phyloP scores from a whole-genome alignment of 1,140 invertebrate species.

The Hycleus cichorii region DNA sequence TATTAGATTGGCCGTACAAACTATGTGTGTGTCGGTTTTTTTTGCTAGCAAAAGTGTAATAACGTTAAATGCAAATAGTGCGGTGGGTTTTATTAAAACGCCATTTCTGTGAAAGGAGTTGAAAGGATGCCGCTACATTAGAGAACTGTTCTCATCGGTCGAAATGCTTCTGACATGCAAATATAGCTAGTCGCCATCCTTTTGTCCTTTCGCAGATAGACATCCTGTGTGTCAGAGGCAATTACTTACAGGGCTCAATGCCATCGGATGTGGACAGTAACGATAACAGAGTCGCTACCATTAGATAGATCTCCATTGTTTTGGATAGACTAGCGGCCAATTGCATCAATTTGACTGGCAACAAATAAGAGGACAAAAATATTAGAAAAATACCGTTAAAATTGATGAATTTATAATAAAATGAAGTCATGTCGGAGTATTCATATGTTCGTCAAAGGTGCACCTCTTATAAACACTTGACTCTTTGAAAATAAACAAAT shows the following conservation, averaged over 20 bases:
- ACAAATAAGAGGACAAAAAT: no score
- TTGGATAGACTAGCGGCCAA: no score
- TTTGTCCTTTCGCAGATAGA: constrained; percentile 17
- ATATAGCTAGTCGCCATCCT: constrained; percentile 14
- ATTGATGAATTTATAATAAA: no score
- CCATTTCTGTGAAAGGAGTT: constrained; percentile 8
- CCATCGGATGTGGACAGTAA: constrained; percentile 21
- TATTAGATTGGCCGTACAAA: constrained; percentile 4
- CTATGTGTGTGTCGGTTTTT: constrained; percentile 4
- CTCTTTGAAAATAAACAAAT: neutral
- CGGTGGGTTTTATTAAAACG: constrained; percentile 17
- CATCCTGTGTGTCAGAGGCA: constrained; percentile 18
- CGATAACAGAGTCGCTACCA: constrained; percentile 11
- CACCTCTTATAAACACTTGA: neutral
- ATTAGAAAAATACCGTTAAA: no score
- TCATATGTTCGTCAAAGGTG: neutral
- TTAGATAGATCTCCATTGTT: constrained; percentile 12
- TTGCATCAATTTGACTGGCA: no score
- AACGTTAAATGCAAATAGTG: constrained; percentile 27
- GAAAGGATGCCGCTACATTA: constrained; percentile 14
- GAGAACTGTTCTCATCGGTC: constrained; percentile 13
- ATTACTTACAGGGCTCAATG: constrained; percentile 32
- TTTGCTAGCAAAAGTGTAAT: constrained; percentile 16
- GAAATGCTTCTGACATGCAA: constrained; percentile 27
- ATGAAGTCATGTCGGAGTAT: neutral